These are phyloP conservation scores for Prenolepis imparis DNA, from an alignment of 2,888 invertebrate species.

Conservation along the genomic window DNA sequence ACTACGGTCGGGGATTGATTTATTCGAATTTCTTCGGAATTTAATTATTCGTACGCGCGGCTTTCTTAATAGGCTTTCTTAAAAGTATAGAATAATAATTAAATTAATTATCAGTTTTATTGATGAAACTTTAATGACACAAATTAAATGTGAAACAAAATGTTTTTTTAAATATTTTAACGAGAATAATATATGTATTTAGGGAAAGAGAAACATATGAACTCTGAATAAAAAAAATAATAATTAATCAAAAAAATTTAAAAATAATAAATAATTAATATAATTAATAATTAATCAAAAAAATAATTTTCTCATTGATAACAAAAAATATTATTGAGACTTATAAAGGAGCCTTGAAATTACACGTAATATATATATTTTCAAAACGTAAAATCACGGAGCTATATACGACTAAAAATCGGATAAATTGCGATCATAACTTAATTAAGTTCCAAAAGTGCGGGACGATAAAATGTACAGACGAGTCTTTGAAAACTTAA, in stretches of 20 bases:
- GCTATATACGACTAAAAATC: neutral
- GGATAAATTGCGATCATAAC: neutral
- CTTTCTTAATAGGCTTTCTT: neutral
- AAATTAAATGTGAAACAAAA: neutral
- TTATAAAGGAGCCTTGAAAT: neutral
- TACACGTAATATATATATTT: neutral
- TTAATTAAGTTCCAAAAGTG: slow-evolving; percentile 36
- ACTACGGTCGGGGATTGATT: neutral
- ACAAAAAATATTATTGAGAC: neutral
- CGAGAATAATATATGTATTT: neutral
- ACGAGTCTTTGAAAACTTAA: slow-evolving; percentile 33
- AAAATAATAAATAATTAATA: too few relatives aligned
- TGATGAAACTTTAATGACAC: neutral
- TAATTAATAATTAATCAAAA: too few relatives aligned
- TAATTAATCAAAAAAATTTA: too few relatives aligned
- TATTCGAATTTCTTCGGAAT: slow-evolving; percentile 26
- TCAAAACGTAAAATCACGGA: neutral
- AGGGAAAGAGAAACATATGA: neutral
- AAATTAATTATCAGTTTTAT: slow-evolving; percentile 15
- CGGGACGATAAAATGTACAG: slow-evolving; percentile 4
- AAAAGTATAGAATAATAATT: neutral
- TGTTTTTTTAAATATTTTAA: neutral
- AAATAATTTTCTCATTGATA: neutral
- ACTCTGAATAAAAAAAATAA: too few relatives aligned
- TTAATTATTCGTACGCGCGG: slow-evolving; percentile 28